These are phyloP conservation scores for Hylia prasina DNA, from an alignment of 2,113 vertebrate genomes.

Conservation along the genomic window DNA sequence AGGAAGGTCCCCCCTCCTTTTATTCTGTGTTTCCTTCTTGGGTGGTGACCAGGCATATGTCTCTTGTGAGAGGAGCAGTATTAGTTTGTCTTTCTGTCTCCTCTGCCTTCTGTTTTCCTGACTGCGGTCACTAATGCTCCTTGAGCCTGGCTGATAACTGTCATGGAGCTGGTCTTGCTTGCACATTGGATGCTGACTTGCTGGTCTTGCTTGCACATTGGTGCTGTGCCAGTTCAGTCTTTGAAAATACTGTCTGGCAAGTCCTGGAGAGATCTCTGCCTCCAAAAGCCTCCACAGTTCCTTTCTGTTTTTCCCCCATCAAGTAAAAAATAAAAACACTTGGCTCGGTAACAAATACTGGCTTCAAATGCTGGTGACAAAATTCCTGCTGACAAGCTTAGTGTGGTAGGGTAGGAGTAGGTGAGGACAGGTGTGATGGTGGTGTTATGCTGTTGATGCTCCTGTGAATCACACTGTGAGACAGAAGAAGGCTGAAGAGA, in stretches of 20 bases:
- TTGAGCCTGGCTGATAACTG: not conserved
- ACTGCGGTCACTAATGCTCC: not conserved
- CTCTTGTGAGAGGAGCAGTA: not conserved
- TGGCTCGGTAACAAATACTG: not conserved
- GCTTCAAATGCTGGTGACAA: not conserved
- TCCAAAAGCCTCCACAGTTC: not conserved
- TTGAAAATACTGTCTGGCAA: not conserved
- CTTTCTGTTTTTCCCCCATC: not conserved
- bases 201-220: not conserved
- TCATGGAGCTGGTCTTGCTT: not conserved
- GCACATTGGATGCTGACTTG: not conserved
- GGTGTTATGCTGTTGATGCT: not conserved
- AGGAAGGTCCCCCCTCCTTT: not conserved
- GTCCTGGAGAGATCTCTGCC: not conserved
- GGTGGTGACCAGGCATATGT: not conserved
- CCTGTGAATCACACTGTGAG: not conserved
- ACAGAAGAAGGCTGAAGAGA: not conserved
- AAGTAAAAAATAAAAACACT: not conserved
- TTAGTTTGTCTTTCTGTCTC: not conserved
- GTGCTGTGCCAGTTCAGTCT: not conserved
- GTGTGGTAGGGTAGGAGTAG: not conserved
- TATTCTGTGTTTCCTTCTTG: not conserved
- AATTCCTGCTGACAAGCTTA: not conserved
- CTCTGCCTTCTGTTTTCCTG: not conserved
- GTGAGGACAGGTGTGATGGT: not conserved